Conservation (phyloP, 2,888 invertebrate species). For the Harpalus rufipes region DNA sequence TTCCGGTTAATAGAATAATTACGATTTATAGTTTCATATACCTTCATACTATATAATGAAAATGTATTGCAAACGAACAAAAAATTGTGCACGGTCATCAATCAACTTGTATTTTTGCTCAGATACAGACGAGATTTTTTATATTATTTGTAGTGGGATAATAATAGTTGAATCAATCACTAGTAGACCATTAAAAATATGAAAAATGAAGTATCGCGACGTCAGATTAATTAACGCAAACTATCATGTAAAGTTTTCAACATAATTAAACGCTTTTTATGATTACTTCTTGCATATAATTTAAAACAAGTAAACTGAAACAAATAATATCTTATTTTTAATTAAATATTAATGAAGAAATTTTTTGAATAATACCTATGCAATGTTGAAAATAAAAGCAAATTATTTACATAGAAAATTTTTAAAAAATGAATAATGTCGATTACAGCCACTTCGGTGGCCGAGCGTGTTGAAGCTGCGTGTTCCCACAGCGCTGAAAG, state of each 20-base stretch:
- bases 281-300: too few species aligned
- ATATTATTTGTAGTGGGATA: conserved; percentile 10
- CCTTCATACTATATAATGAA: conserved; percentile 3
- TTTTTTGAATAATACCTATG: too few species aligned
- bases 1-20: conserved; percentile 7
- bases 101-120: conserved; percentile 30
- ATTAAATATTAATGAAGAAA: too few species aligned
- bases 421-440: too few species aligned
- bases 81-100: conserved; percentile 18
- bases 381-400: too few species aligned
- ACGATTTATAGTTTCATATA: background rate
- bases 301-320: too few species aligned
- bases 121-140: conserved; percentile 13
- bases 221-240: conserved; percentile 14
- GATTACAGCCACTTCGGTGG: too few species aligned
- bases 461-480: too few species aligned
- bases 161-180: conserved; percentile 29
- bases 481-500: too few species aligned
- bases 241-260: background rate
- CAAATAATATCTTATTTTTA: too few species aligned
- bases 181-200: conserved; percentile 21
- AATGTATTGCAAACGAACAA: conserved; percentile 15
- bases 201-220: conserved; percentile 13
- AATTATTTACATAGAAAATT: too few species aligned
- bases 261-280: background rate